Conservation (phyloP, 35 echinoderm and acorn worm species). For the Heliocidaris tuberculata region DNA sequence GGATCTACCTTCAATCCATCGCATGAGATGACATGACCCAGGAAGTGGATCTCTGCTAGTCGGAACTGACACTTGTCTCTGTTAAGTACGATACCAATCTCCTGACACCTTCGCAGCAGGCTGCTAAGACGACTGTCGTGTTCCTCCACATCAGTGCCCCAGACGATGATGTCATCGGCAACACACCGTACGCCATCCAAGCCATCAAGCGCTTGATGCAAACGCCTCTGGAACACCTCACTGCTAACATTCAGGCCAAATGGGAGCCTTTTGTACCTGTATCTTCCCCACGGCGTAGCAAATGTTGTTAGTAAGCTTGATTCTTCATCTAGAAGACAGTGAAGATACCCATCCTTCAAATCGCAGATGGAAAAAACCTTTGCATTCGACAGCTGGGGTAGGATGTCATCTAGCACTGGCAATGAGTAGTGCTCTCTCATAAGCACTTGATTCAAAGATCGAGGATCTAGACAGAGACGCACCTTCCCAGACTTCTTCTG, state of each 20-base stretch:
- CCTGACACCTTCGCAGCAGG: constrained; percentile 42
- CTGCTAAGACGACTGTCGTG: no score
- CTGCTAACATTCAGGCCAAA: no score
- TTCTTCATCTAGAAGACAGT: no score
- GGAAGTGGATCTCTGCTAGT: constrained; percentile 11
- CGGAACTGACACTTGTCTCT: constrained; percentile 63
- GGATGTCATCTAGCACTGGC: constrained; percentile 42
- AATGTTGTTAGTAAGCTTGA: no score
- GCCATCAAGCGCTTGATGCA: no score
- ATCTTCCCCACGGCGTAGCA: no score
- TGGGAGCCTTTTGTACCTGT: no score
- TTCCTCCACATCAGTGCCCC: no score
- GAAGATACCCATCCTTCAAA: no score
- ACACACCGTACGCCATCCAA: no score
- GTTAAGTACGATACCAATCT: constrained; percentile 57
- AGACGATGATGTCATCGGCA: no score
- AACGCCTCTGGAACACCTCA: no score
- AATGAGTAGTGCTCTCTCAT: constrained; percentile 43
- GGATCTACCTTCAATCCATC: constrained; percentile 57
- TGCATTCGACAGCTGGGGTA: constrained; percentile 11
- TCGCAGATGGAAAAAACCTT: constrained; percentile 24
- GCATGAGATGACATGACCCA: constrained; percentile 54
- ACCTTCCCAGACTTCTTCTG: constrained; percentile 65
- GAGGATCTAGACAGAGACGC: constrained; percentile 63
- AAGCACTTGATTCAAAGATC: constrained; percentile 45